phyloP scores from a whole-genome alignment of 2,888 invertebrate species.

The Syrphus vitripennis region DNA sequence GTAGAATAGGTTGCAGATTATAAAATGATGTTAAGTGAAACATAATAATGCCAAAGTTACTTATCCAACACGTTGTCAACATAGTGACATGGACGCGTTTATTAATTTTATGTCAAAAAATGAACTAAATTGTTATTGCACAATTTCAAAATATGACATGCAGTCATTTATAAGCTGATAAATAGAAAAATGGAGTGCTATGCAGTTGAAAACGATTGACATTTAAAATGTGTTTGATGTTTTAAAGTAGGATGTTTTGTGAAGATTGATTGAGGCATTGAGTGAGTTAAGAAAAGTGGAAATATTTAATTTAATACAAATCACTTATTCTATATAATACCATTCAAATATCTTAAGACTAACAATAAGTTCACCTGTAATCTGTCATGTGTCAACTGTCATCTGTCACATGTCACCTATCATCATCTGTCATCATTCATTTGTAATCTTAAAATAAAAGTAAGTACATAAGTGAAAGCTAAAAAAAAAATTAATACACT shows the following conservation, averaged over 20 bases:
- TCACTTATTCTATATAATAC: too few relatives aligned
- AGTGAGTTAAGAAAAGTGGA: too few relatives aligned
- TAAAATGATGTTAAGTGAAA: conserved; percentile 54
- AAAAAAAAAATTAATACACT: too few relatives aligned
- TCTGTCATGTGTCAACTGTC: too few relatives aligned
- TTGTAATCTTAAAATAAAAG: too few relatives aligned
- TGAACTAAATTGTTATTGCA: conserved; percentile 10
- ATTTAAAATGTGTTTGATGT: neutral
- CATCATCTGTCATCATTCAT: too few relatives aligned
- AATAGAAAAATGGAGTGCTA: neutral
- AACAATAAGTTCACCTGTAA: too few relatives aligned
- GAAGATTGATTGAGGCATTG: neutral
- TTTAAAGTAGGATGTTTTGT: neutral
- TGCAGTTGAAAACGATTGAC: neutral
- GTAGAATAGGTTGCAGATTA: conserved; percentile 26
- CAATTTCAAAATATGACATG: neutral
- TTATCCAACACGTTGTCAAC: conserved; percentile 46
- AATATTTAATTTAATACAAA: too few relatives aligned
- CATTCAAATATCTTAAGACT: too few relatives aligned
- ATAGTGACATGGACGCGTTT: conserved; percentile 23
- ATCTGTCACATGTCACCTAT: too few relatives aligned
- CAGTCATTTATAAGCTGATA: too few relatives aligned
- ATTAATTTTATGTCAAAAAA: conserved; percentile 46
- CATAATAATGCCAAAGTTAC: conserved; percentile 44
- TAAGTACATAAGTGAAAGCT: too few relatives aligned